Evolutionary conservation across 2,113 vertebrate species (phyloP).

Genomic region (Boulengeromyrus knoepffleri): DNA sequence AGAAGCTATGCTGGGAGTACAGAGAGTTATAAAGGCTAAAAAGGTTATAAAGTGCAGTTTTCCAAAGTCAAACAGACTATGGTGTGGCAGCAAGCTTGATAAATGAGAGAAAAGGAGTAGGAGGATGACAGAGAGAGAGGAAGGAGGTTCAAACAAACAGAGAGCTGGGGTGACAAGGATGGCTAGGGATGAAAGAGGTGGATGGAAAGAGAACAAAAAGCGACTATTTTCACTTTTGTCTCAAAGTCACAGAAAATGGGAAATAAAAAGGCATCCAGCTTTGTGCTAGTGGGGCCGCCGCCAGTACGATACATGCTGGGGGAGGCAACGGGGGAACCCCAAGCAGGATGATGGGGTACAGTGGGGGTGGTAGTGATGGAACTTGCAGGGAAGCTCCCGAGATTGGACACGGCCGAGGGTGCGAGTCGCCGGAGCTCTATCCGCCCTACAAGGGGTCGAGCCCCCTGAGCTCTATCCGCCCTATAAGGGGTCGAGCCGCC

Average conservation of each 20-base stretch:
- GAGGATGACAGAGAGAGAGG: neutral
- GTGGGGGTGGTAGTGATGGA: neutral
- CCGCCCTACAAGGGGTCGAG: too few species aligned
- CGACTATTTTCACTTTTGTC: neutral
- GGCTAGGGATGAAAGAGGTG: neutral
- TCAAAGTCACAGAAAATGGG: constrained; percentile 3
- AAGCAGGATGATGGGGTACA: neutral
- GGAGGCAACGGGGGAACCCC: neutral
- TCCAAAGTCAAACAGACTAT: neutral
- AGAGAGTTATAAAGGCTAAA: neutral
- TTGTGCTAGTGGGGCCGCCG: neutral
- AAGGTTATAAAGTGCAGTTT: neutral
- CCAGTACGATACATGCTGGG: neutral
- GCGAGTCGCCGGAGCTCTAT: too few species aligned
- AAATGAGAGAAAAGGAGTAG: neutral
- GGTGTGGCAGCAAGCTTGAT: neutral
- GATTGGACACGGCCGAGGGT: neutral
- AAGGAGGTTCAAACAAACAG: neutral
- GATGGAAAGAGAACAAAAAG: neutral
- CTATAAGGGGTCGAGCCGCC: too few species aligned
- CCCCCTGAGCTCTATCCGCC: too few species aligned
- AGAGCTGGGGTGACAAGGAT: neutral
- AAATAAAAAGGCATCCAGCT: constrained; percentile 11
- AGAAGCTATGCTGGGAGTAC: neutral
- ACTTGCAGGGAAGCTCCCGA: neutral